These are phyloP conservation scores for Dasyornis broadbenti DNA, from an alignment of 2,113 vertebrate genomes.

Conservation along the genomic window DNA sequence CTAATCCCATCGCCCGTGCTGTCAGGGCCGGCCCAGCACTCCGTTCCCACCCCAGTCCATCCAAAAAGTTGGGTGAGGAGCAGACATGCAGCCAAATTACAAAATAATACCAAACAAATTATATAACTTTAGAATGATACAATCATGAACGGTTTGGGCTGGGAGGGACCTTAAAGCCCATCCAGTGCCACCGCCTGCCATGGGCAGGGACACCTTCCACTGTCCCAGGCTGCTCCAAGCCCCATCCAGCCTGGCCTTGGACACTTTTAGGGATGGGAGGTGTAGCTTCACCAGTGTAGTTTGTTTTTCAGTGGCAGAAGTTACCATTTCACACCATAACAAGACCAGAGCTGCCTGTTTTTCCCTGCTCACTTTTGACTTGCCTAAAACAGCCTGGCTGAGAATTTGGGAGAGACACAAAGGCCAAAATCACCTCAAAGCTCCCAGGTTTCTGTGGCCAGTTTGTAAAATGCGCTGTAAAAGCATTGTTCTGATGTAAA, in stretches of 20 bases:
- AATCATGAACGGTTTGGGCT: not conserved
- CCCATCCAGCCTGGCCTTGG: not conserved
- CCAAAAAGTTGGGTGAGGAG: not conserved
- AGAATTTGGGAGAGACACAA: not conserved
- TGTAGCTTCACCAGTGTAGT: not conserved
- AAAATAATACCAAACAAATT: not conserved
- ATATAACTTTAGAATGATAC: not conserved
- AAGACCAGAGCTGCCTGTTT: not conserved
- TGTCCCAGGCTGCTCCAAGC: not conserved
- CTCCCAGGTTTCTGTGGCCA: not conserved
- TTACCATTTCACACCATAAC: not conserved
- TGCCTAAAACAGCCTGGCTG: not conserved
- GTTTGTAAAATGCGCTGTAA: not conserved
- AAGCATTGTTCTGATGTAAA: not conserved
- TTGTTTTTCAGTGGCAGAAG: not conserved
- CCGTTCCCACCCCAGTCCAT: accelerated
- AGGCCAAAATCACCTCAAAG: not conserved
- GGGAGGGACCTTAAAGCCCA: not conserved
- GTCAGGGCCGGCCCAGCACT: not conserved
- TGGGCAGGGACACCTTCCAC: not conserved
- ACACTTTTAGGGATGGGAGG: not conserved
- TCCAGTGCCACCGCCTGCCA: not conserved
- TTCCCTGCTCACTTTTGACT: not conserved
- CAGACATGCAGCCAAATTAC: not conserved
- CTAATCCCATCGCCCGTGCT: not conserved